These are phyloP conservation scores for Mythimna impura DNA, from an alignment of 2,888 invertebrate genomes.

Conservation along the genomic window DNA sequence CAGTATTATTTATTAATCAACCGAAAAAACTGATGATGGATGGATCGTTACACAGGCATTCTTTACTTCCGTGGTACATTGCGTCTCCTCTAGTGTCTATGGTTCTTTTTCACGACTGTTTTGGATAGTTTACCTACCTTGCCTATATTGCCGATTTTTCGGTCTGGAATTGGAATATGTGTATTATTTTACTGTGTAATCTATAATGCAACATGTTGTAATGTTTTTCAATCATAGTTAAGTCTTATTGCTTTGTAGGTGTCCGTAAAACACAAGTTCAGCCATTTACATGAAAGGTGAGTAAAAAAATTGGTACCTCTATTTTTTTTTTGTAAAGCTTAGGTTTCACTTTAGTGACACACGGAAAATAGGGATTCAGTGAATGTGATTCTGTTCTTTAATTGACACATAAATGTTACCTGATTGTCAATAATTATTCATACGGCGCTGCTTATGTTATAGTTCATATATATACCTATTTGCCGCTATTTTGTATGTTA, in stretches of 20 bases:
- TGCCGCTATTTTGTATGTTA: slow-evolving; percentile 87
- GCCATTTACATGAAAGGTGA: slow-evolving; percentile 91
- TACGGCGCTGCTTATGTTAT: slow-evolving; percentile 75
- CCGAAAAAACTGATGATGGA: slow-evolving; percentile 58
- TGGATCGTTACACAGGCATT: slow-evolving; percentile 66
- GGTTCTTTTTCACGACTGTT: slow-evolving; percentile 90
- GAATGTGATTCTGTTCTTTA: slow-evolving; percentile 31
- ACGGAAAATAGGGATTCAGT: slow-evolving; percentile 46
- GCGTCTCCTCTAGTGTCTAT: slow-evolving; percentile 79
- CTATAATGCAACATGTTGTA: slow-evolving; percentile 74
- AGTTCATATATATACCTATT: slow-evolving; percentile 82
- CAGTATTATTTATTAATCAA: slow-evolving; percentile 57
- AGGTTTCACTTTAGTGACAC: slow-evolving; percentile 71
- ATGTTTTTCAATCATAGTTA: slow-evolving; percentile 82
- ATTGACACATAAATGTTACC: slow-evolving; percentile 9
- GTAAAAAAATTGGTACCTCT: slow-evolving; percentile 88
- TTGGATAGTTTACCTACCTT: slow-evolving; percentile 89
- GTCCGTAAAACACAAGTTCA: slow-evolving; percentile 81
- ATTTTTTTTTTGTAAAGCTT: slow-evolving; percentile 80
- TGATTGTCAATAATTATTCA: slow-evolving; percentile 65
- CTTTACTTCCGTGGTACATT: slow-evolving; percentile 66
- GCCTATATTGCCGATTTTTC: slow-evolving; percentile 88
- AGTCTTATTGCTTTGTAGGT: slow-evolving; percentile 70
- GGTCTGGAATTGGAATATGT: slow-evolving; percentile 82
- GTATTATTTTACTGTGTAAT: slow-evolving; percentile 77